Percentiles rank a stretch among this genome's conserved stretches.
These are phyloP conservation scores for Eupithecia subumbrata DNA, from an alignment of 2,888 invertebrate species.

Conservation along the genomic window DNA sequence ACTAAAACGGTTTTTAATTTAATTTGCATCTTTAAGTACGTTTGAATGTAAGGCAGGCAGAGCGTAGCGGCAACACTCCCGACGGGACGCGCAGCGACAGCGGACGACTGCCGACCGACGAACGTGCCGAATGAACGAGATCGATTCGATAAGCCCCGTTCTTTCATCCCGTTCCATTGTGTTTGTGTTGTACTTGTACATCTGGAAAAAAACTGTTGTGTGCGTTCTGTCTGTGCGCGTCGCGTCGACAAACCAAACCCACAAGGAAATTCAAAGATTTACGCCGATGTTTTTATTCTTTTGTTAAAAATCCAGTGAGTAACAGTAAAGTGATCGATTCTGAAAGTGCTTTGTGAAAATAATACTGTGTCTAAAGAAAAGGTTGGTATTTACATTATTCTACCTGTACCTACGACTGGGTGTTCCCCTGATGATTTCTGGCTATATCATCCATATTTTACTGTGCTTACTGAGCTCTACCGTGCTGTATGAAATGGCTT, in stretches of 20 bases:
- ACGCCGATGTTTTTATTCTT: conserved; percentile 66
- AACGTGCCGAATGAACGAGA: not conserved
- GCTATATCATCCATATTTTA: conserved; percentile 32
- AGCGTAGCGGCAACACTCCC: conserved; percentile 5
- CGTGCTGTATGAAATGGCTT: conserved; percentile 24
- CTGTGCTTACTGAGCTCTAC: conserved; percentile 22
- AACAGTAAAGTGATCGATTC: conserved; percentile 36
- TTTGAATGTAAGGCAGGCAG: not conserved
- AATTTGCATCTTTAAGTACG: not conserved
- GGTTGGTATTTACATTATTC: conserved; percentile 73
- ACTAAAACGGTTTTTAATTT: too few relatives aligned
- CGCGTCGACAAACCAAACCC: conserved; percentile 67
- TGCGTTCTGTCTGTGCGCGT: conserved; percentile 40
- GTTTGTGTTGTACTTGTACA: not conserved
- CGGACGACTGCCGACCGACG: not conserved
- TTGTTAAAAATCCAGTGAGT: conserved; percentile 36
- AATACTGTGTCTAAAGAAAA: conserved; percentile 42
- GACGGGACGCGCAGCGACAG: conserved; percentile 1
- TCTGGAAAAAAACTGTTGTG: conserved; percentile 44
- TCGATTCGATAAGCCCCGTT: conserved; percentile 11
- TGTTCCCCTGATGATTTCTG: conserved; percentile 56
- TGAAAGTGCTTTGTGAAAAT: conserved; percentile 42
- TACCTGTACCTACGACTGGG: conserved; percentile 67
- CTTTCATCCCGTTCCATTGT: conserved; percentile 11
- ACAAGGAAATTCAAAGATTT: conserved; percentile 51